These are phyloP conservation scores for Aleadryas rufinucha DNA, from an alignment of 2,113 vertebrate genomes.

Conservation along the genomic window DNA sequence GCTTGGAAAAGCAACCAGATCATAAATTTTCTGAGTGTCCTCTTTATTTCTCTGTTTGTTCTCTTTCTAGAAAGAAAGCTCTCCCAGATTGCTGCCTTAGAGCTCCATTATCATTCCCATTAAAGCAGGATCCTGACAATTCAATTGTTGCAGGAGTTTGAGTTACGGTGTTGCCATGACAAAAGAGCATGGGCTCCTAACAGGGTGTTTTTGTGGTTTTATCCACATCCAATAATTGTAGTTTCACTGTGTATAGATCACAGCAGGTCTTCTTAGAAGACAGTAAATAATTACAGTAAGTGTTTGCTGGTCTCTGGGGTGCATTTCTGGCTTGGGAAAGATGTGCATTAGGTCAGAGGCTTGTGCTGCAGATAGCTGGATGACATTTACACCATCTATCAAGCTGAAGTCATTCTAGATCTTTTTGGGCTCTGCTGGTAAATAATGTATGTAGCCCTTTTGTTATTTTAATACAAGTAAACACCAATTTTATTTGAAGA, in stretches of 20 bases:
- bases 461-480: neutral
- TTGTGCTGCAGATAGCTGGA: slow-evolving; percentile 27
- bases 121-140: slow-evolving; percentile 11
- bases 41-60: neutral
- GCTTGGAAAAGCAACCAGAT: neutral
- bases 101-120: slow-evolving; percentile 2
- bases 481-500: neutral
- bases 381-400: slow-evolving; percentile 41
- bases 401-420: slow-evolving; percentile 9
- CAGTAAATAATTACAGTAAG: slow-evolving; percentile 63
- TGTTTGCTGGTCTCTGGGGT: slow-evolving; percentile 61
- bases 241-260: slow-evolving; percentile 49
- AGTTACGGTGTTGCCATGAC: slow-evolving; percentile 44
- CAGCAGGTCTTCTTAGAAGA: slow-evolving; percentile 46
- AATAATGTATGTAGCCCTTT: slow-evolving; percentile 6
- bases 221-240: slow-evolving; percentile 53
- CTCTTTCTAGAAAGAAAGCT: neutral
- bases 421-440: slow-evolving; percentile 38
- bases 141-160: slow-evolving; percentile 9
- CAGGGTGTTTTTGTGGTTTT: slow-evolving; percentile 25
- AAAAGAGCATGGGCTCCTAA: slow-evolving; percentile 3
- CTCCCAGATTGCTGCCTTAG: neutral
- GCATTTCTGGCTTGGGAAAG: slow-evolving; percentile 41
- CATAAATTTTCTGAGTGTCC: neutral
- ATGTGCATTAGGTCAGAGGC: slow-evolving; percentile 50